A percentile compares a stretch with the other conserved stretches of the same genome.
phyloP scores from a whole-genome alignment of 2,888 invertebrate genomes.

The Orthosia gracilis region DNA sequence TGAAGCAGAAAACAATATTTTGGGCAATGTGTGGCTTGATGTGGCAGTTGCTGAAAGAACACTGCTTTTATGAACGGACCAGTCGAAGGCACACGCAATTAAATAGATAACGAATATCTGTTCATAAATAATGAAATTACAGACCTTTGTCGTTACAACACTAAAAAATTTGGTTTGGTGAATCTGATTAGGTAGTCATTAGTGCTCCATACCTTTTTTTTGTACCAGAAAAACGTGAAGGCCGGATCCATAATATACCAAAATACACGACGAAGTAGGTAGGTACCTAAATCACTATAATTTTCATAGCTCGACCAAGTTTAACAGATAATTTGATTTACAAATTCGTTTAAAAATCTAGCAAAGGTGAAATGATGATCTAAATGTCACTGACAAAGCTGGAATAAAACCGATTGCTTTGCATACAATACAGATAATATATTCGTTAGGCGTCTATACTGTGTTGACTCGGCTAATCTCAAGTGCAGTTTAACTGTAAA shows the following conservation, averaged over 20 bases:
- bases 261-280: background rate
- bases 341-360: conserved; percentile 29
- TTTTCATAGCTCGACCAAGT: background rate
- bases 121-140: no score
- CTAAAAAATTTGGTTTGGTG: background rate
- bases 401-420: conserved; percentile 47
- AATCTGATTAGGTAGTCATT: background rate
- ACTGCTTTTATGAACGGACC: background rate
- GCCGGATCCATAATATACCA: background rate
- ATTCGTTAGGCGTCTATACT: conserved; percentile 16
- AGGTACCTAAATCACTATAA: background rate
- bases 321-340: conserved; percentile 31
- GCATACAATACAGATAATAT: conserved; percentile 54
- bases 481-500: background rate
- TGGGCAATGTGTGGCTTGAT: background rate
- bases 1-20: background rate
- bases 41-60: background rate
- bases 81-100: background rate
- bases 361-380: conserved; percentile 28
- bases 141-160: conserved; percentile 1
- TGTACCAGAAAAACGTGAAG: conserved; percentile 16
- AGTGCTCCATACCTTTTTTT: background rate
- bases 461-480: background rate
- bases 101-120: background rate
- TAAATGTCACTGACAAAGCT: conserved; percentile 27